A percentile compares a stretch with the other conserved stretches of the same genome.
Conservation (phyloP, 2,888 invertebrate species). For the Nowickia ferox region DNA sequence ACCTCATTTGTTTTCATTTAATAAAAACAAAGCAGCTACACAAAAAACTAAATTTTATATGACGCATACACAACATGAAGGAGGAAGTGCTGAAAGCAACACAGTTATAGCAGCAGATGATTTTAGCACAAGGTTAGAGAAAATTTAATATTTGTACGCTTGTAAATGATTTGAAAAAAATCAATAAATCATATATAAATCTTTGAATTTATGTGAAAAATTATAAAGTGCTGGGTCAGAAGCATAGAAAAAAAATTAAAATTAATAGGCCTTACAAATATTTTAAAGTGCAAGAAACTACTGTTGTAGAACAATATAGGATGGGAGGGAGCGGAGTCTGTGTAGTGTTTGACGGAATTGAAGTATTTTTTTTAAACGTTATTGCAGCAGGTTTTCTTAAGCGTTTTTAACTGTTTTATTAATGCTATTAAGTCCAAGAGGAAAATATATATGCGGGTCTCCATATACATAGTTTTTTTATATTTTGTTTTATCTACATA, state of each 20-base stretch:
- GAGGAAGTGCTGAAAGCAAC: conserved; percentile 8
- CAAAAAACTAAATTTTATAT: conserved; percentile 18
- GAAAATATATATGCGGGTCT: too few relatives aligned
- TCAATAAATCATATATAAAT: conserved; percentile 21
- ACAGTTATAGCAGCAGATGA: conserved; percentile 20
- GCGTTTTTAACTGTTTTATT: too few relatives aligned
- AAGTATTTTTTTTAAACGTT: too few relatives aligned
- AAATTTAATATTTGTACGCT: conserved; percentile 21
- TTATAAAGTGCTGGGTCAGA: not conserved
- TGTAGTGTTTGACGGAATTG: too few relatives aligned
- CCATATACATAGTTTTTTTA: too few relatives aligned
- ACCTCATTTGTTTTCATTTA: conserved; percentile 56
- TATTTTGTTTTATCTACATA: too few relatives aligned
- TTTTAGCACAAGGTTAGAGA: conserved; percentile 63
- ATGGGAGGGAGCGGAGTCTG: too few relatives aligned
- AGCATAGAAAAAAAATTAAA: not conserved
- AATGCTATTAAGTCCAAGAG: too few relatives aligned
- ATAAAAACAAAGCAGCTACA: conserved; percentile 12
- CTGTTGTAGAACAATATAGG: too few relatives aligned
- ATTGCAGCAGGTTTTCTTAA: too few relatives aligned
- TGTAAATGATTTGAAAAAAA: not conserved
- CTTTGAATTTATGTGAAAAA: conserved; percentile 38
- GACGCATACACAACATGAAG: conserved; percentile 26
- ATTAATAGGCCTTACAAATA: not conserved
- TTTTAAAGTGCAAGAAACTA: too few relatives aligned